A percentile compares a stretch with the other conserved stretches of the same genome.
Evolutionary conservation across 2,888 invertebrate genomes (phyloP).

Genomic region (Eupithecia insigniata): DNA sequence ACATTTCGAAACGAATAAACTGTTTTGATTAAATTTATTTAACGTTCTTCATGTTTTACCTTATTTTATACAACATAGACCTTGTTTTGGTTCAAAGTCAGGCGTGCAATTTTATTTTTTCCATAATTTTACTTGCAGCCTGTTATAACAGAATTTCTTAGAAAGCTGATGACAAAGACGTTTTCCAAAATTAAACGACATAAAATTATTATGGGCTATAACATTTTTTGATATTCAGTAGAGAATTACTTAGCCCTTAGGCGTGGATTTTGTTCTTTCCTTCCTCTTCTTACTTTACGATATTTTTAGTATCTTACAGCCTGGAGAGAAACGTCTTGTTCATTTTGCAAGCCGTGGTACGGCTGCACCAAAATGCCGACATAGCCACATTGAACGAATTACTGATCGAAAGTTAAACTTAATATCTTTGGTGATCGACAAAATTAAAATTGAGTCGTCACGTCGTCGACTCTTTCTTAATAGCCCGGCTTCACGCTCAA

Average conservation of each 20-base stretch:
- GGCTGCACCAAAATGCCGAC: not conserved
- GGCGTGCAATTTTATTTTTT: not conserved
- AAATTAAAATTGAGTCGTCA: no score
- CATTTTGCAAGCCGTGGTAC: conserved; percentile 1
- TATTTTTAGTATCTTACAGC: conserved; percentile 5
- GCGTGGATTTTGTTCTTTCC: conserved; percentile 13
- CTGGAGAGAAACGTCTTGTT: not conserved
- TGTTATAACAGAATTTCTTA: not conserved
- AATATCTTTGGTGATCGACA: no score
- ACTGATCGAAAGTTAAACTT: no score
- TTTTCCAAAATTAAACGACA: conserved; percentile 11
- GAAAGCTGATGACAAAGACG: conserved; percentile 3
- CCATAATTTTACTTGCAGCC: not conserved
- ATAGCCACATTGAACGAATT: not conserved
- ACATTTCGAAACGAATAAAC: not conserved
- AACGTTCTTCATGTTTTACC: not conserved
- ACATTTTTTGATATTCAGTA: conserved; percentile 17
- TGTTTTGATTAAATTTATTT: not conserved
- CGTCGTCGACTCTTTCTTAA: no score
- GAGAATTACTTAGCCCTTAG: conserved; percentile 9
- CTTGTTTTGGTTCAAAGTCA: not conserved
- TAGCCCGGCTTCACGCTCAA: no score
- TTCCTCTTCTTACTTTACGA: conserved; percentile 9
- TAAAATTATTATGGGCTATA: conserved; percentile 18
- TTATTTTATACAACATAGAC: not conserved